Evolutionary conservation across 2,797 vertebrate genomes (phyloP).

Genomic region (Macropodus opercularis): DNA sequence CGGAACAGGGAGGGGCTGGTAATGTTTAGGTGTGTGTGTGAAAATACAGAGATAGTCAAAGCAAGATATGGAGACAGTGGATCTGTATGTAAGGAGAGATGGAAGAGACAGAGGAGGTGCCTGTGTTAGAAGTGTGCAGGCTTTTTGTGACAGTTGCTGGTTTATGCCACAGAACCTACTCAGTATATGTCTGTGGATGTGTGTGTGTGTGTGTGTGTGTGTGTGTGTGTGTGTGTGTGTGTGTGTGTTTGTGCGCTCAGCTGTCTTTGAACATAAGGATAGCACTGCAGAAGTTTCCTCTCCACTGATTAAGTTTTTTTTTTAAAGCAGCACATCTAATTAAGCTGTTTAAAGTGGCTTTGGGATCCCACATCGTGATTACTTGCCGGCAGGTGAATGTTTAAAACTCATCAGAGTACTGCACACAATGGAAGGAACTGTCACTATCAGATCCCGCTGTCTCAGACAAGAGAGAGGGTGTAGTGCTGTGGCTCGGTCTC

Average conservation of each 20-base stretch:
- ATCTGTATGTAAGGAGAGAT: constrained; percentile 14
- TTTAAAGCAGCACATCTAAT: constrained; percentile 52
- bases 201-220: constrained; percentile 1
- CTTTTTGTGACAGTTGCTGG: constrained; percentile 35
- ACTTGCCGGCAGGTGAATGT: constrained; percentile 41
- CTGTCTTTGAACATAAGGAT: constrained; percentile 21
- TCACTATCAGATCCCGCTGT: constrained; percentile 6
- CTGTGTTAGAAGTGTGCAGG: constrained; percentile 9
- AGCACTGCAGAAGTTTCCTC: constrained; percentile 47
- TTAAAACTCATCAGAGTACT: constrained; percentile 35
- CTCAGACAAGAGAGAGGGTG: constrained; percentile 24
- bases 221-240: constrained; percentile 8
- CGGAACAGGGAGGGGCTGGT: background rate
- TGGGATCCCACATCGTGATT: constrained; percentile 35
- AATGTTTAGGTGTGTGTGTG: constrained; percentile 39
- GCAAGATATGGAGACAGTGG: background rate
- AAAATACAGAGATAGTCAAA: background rate
- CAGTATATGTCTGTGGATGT: constrained; percentile 5
- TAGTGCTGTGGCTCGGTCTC: constrained; percentile 20
- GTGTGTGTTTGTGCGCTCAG: constrained; percentile 5
- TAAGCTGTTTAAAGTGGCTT: constrained; percentile 44
- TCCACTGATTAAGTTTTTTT: constrained; percentile 53
- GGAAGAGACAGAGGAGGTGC: constrained; percentile 17
- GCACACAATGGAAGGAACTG: background rate
- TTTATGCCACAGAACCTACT: constrained; percentile 7